Base-by-base conservation (phyloP, 2,888 invertebrate genomes). In the Dicyrtomina minuta region DNA sequence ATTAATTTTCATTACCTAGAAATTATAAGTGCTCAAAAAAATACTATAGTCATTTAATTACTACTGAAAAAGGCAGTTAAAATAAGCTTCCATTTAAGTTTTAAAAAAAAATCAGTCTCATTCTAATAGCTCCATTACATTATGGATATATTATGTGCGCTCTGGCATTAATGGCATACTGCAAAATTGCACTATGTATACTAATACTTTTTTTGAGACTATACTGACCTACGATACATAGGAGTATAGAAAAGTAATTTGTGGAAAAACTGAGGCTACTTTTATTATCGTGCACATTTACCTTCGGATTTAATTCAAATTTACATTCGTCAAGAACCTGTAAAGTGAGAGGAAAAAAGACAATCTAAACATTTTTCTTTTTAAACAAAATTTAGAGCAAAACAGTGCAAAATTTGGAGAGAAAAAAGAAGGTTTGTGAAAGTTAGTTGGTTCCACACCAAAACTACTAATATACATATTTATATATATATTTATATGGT, bases 251-350 rank as follows among this genome's bases (percentile, higher is more conserved):
- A 27, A 26, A 56, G 56, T 60, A 55, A 55, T 4, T 41, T 33
- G 62, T 26, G 24, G 24, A 27, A 62, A 51, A 58, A 58, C 58
- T 66, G 58, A 44, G 22, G 22, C 59, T 67, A 60, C 60, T 27
- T n/a, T n/a, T n/a, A n/a, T n/a, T 17, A 51, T 66, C 67, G 67
- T 59, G 59, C 60, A 67, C 59, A 60, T 39, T 67, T 67, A 67
- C 67, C 67, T 67, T 67, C 39, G 67, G 67, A 64, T 64, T 64
- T 67, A 67, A 67, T 49, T 67, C 59, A 67, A 43, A 56, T 58
- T 67, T 67, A 67, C 51, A 22, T 60, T 67, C 67, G 20, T 60
- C 67, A 60, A 67, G 67, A 67, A 67, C 67, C 67, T 67, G 67
- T 53, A 67, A 67, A 60, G 49, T 41, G 60, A 39, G 49, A 67